A percentile compares a stretch with the other conserved stretches of the same genome.
Conservation (phyloP, 1,140 invertebrate species). For the Cotesia chilonis region DNA sequence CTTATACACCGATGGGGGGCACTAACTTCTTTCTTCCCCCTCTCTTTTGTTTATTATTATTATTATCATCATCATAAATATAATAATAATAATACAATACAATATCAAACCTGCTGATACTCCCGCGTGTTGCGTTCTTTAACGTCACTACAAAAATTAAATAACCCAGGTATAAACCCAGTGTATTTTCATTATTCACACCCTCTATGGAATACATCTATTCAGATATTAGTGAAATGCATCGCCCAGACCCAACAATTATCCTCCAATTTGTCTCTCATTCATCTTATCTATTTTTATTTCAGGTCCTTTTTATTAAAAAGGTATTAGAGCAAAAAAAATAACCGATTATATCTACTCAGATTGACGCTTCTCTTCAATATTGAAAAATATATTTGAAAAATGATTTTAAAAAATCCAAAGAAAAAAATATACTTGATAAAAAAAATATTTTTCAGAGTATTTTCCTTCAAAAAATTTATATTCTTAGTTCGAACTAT, state of each 20-base stretch:
- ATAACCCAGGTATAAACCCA: neutral
- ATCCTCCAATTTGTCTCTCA: conserved; percentile 23
- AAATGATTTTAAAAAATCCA: too few relatives aligned
- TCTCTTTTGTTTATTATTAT: conserved; percentile 27
- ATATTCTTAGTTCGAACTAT: too few relatives aligned
- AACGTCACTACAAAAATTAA: too few relatives aligned
- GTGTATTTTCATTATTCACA: neutral
- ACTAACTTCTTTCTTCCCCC: conserved; percentile 6
- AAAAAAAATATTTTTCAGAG: too few relatives aligned
- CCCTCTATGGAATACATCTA: neutral
- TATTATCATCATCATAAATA: conserved; percentile 4
- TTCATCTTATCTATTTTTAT: conserved; percentile 10
- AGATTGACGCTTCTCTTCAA: too few relatives aligned
- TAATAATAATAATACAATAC: neutral
- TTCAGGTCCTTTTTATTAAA: neutral
- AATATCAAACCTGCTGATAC: too few relatives aligned
- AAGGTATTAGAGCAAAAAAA: neutral
- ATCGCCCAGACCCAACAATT: neutral
- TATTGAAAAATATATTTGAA: too few relatives aligned
- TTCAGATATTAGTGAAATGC: neutral
- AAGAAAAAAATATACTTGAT: too few relatives aligned
- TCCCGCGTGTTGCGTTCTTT: neutral
- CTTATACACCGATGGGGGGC: conserved; percentile 2
- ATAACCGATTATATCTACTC: too few relatives aligned
- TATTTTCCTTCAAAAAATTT: too few relatives aligned